Evolutionary conservation across 2,113 vertebrate species (phyloP), one percentile per base, ranked within the genome.

Genomic region (Narcine bancroftii): DNA sequence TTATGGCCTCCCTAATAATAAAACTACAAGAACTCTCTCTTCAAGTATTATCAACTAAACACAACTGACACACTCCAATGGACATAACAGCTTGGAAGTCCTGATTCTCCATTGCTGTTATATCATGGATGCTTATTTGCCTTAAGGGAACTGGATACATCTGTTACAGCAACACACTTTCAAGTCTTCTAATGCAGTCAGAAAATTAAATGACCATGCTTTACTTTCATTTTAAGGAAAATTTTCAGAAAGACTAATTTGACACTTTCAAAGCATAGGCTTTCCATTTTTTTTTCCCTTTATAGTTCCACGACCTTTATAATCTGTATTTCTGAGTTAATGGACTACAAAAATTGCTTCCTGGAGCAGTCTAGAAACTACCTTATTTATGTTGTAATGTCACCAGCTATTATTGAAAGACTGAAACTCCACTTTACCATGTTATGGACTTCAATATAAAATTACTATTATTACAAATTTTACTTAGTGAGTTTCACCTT

Each of bases 311-410:
- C 71, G 65, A 63, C 89, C 89, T 91, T 47, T 91, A 42, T 91
- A 91, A 91, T 91, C 63, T 47, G 65, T 87, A 63, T 91, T 91
- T 91, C 36, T 91, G 87, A 66, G 36, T 91, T 69, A 69, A 69
- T 69, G 42, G 63, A 71, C 45, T 33, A 47, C 81, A 91, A 91
- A 91, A 91, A 69, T 42, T 71, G 89, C 63, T 91, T 69, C 42
- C 60, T 91, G n/a, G 39, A 69, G 89, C 89, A 69, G 39, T 45
- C 36, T 47, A 91, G 65, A 69, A 69, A 91, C 42, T 42, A 91
- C 63, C 81, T 60, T 87, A 87, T 87, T 87, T 69, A 66, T 66
- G 69, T 91, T 50, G 42, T 66, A 65, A 91, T 69, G 89, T 42
- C 65, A 91, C 65, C 65, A 91, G 60, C 63, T 10, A 69, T 91